Evolutionary conservation across 2,888 invertebrate genomes (phyloP), one percentile per base, ranked within the genome.

Genomic region (Apomyelois bistriatella): DNA sequence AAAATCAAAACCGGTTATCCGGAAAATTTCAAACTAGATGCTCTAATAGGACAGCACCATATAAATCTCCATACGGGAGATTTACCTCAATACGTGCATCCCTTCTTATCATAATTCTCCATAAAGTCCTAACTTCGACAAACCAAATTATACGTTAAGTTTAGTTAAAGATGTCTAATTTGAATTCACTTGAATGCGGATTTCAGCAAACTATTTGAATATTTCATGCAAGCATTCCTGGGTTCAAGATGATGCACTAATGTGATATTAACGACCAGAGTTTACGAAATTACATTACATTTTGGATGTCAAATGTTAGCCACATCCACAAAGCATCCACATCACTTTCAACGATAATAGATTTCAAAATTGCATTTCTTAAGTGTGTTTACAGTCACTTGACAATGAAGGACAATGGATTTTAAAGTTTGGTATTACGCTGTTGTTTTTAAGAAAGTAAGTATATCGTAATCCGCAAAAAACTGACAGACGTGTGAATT

Each of bases 181-280:
- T 71, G 66, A 70, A 78, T 79, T 79, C 78, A 76, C 74, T 80
- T 64, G 64, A 53, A 60, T 57, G 68, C 79, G 80, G 77, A 74
- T 54, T 43, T 28, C 48, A 38, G 79, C 78, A 79, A 82, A 77
- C 62, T 66, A 53, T 58, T 46, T 56, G 61, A 65, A 64, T 74
- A 70, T 70, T 68, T 66, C 72, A 65, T 66, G 53, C 53, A 54
- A 55, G 56, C 57, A 42, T 54, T 57, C 41, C 30, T 40, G 15
- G 15, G 10, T 40, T 40, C 35, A 47, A 35, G 30, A 36, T 36
- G 32, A 48, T 48, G 40, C 49, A 50, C 49, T 55, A 55, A 55
- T 51, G 56, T 40, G 53, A 56, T 50, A 53, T 43, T 28, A 41
- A 53, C 32, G 50, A 46, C 15, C 3, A 7, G 28, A 38, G 13